These are phyloP conservation scores for Agonum fuliginosum DNA, from an alignment of 2,888 invertebrate species.

Conservation along the genomic window DNA sequence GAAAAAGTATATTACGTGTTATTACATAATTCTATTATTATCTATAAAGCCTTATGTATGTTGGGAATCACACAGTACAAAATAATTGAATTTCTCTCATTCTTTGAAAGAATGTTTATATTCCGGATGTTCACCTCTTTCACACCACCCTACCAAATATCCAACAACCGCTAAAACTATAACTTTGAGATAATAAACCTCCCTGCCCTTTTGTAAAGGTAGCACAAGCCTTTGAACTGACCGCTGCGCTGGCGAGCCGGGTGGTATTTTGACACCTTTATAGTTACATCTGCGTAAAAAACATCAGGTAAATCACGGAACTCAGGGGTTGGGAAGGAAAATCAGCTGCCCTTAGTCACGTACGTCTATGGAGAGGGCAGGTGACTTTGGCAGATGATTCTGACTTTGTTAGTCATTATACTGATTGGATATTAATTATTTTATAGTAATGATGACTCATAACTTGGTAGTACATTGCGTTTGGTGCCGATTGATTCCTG, in stretches of 20 bases:
- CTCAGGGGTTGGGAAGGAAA: background rate
- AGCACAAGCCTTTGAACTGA: background rate
- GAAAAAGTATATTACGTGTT: too few species aligned
- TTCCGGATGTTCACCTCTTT: background rate
- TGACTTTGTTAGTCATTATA: too few species aligned
- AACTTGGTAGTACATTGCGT: background rate
- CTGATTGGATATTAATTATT: background rate
- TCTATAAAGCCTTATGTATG: too few species aligned
- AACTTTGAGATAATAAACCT: background rate
- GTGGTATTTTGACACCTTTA: background rate
- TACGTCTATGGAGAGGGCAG: background rate
- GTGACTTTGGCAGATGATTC: background rate
- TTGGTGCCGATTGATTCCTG: too few species aligned
- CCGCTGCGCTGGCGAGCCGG: background rate
- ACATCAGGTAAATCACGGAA: background rate
- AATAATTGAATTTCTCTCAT: too few species aligned
- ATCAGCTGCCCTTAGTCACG: constrained; percentile 2
- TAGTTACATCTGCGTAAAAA: background rate
- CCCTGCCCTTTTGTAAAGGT: background rate
- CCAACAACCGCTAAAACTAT: too few species aligned
- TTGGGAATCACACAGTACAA: too few species aligned
- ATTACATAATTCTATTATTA: too few species aligned
- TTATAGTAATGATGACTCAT: background rate
- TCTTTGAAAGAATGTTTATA: background rate
- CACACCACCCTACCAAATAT: background rate